A percentile compares a stretch with the other conserved stretches of the same genome.
These are phyloP conservation scores for Eolophus roseicapilla DNA, from an alignment of 2,113 vertebrate species.

Conservation along the genomic window DNA sequence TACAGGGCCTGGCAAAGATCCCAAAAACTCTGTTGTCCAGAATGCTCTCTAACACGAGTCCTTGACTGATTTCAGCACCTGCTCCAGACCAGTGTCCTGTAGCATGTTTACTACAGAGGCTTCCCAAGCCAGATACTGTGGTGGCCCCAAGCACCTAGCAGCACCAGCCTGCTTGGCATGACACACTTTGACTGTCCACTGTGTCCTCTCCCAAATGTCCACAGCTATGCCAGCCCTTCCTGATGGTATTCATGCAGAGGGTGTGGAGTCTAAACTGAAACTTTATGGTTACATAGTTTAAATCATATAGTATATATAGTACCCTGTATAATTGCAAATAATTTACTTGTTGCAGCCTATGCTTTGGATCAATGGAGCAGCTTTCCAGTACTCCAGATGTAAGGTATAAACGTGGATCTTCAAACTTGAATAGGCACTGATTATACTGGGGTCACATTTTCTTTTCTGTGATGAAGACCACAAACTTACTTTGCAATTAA, in stretches of 20 bases:
- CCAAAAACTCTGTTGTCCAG: background rate
- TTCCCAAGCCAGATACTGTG: background rate
- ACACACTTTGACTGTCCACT: background rate
- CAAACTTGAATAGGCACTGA: background rate
- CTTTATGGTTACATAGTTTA: background rate
- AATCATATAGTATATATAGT: background rate
- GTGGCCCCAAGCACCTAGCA: background rate
- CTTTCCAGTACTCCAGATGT: background rate
- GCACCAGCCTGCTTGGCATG: background rate
- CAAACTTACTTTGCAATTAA: background rate
- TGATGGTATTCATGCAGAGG: background rate
- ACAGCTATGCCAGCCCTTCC: background rate
- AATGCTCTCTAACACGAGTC: background rate
- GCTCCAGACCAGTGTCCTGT: background rate
- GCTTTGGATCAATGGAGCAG: background rate
- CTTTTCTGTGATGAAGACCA: background rate
- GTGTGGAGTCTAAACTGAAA: background rate
- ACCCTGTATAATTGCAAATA: background rate
- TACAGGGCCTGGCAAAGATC: background rate
- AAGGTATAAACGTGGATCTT: background rate
- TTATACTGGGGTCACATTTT: background rate
- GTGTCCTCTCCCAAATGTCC: background rate
- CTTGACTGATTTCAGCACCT: background rate
- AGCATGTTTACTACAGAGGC: fast-evolving
- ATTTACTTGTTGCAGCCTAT: background rate